Percentiles rank a stretch among this genome's conserved stretches.
phyloP scores from a whole-genome alignment of 2,797 vertebrate genomes.

The Ispidina picta region DNA sequence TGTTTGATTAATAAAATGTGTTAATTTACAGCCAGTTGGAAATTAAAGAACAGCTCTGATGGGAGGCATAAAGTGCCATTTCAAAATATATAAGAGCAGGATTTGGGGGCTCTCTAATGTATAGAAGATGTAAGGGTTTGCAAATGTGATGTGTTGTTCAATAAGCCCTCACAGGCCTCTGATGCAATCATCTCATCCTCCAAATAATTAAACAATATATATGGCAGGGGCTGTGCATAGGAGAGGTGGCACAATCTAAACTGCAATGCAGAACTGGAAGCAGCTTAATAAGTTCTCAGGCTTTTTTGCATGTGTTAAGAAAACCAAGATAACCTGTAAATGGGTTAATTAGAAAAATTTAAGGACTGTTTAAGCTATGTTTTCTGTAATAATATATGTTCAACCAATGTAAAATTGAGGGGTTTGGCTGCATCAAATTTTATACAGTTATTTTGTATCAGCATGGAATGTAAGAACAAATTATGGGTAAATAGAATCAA shows the following conservation, averaged over 20 bases:
- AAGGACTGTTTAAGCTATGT: background rate
- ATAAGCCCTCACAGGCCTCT: rapidly evolving
- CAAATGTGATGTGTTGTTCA: background rate
- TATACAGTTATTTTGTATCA: background rate
- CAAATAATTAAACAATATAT: background rate
- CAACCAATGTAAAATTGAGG: background rate
- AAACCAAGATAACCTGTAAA: background rate
- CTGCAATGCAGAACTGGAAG: background rate
- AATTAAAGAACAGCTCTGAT: background rate
- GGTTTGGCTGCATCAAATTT: background rate
- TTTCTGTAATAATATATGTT: background rate
- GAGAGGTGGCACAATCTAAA: background rate
- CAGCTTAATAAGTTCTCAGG: background rate
- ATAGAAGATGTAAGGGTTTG: background rate
- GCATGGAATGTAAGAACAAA: background rate
- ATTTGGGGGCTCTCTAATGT: background rate
- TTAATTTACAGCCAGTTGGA: background rate
- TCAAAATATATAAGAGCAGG: background rate
- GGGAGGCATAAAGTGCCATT: background rate
- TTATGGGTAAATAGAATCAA: background rate
- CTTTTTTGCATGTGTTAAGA: background rate
- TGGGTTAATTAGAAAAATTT: background rate
- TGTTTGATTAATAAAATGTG: background rate
- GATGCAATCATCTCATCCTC: background rate
- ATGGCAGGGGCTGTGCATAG: background rate